Evolutionary conservation across 2,797 vertebrate genomes (phyloP), one percentile per base, ranked within the genome.

Genomic region (Lindbergichthys nudifrons): DNA sequence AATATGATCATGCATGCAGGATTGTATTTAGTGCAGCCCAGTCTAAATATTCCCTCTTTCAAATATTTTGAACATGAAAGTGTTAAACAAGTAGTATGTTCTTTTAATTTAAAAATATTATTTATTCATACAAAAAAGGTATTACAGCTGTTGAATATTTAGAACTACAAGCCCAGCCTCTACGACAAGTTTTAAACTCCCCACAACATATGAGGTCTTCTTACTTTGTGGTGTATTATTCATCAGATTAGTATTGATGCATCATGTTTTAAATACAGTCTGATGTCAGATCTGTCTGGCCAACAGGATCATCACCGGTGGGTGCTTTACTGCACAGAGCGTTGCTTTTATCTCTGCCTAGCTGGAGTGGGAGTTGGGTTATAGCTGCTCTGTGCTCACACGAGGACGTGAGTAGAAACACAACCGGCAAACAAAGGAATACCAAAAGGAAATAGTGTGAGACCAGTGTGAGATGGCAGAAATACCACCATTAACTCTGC

Each of bases 281-380:
- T 15, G 66, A 66, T 53, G 54, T 72, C 46, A 45, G 74, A 70
- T 59, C 30, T 60, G 72, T 75, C 61, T 67, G 73, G 48, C 54
- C 19, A 56, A 61, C 26, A 65, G 45, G 61, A 66, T 70, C 36
- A 5, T n/a, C 62, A 68, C 65, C 23, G 7, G 41, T 65, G 53
- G 63, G 48, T 52, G 52, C 48, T 81, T 30, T 67, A 4, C 70
- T 39, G 64, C 62, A 57, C 52, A 53, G 52, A 64, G 47, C 39
- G 14, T 80, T 79, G 57, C 53, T 87, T 87, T 88, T 78, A 80
- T 82, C 56, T 79, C 32, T 42, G n/a, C 47, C 53, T 23, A 15
- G 66, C 70, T 75, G 70, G 62, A 52, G 66, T 82, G 82, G 80
- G 79, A 85, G 80, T 78, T 58, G 43, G 42, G 73, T 76, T 81